Percentiles rank a stretch among this genome's conserved stretches.
phyloP scores from a whole-genome alignment of 2,888 invertebrate genomes.

The Labia minor region DNA sequence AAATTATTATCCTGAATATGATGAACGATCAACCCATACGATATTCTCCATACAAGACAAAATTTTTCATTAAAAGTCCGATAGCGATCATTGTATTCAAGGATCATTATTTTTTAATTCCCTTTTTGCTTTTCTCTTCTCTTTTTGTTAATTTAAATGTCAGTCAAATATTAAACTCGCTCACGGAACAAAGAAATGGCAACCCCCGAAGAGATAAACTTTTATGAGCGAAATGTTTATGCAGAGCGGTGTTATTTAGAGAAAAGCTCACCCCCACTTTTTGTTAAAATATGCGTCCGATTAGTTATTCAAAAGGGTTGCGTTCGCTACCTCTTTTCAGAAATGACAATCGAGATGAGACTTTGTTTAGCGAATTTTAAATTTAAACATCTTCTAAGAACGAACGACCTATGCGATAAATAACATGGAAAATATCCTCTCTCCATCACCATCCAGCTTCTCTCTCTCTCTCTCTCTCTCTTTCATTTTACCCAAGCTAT shows the following conservation, averaged over 20 bases:
- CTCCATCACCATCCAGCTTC: too few species aligned
- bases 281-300: constrained; percentile 13
- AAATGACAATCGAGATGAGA: constrained; percentile 13
- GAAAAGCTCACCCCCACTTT: not conserved
- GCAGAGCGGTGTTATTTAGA: not conserved
- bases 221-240: constrained; percentile 13
- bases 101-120: not conserved
- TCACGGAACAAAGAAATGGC: not conserved
- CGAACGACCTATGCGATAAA: not conserved
- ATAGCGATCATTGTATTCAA: not conserved
- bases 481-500: too few species aligned
- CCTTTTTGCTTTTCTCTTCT: not conserved
- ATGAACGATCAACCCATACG: too few species aligned
- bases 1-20: too few species aligned
- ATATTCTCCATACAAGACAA: too few species aligned
- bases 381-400: constrained; percentile 2
- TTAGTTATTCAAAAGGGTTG: constrained; percentile 4
- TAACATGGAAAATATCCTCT: not conserved
- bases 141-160: not conserved
- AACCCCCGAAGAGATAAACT: constrained; percentile 4
- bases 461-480: too few species aligned
- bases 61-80: not conserved
- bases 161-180: constrained; percentile 13
- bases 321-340: constrained; percentile 1
- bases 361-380: not conserved